Evolutionary conservation across 64 coral and sea anemone species (phyloP).

Genomic region (Stichodactyla helianthus): DNA sequence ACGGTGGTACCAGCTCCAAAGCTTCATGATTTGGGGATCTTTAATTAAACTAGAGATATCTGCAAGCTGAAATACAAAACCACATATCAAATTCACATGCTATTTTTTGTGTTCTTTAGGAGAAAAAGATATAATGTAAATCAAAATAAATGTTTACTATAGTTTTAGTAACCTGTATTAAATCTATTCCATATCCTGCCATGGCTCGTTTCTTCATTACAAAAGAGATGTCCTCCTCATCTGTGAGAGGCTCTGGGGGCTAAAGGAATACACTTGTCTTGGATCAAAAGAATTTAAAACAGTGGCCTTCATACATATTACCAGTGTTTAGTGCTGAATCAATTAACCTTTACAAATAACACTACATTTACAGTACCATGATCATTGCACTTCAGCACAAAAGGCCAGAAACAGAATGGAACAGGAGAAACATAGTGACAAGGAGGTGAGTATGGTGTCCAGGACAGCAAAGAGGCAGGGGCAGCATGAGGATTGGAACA

Average conservation of each 20-base stretch:
- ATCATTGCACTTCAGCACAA: too few relatives aligned
- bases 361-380: too few relatives aligned
- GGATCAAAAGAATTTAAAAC: too few relatives aligned
- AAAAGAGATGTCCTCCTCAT: constrained; percentile 72
- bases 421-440: too few relatives aligned
- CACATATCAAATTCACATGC: not conserved
- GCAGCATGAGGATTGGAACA: not conserved
- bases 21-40: constrained; percentile 66
- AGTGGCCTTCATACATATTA: too few relatives aligned
- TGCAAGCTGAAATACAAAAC: constrained; percentile 32
- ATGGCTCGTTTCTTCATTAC: constrained; percentile 88
- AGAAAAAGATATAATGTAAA: not conserved
- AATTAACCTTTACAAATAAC: too few relatives aligned
- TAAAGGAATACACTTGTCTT: not conserved
- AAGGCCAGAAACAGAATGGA: too few relatives aligned
- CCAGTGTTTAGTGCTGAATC: too few relatives aligned
- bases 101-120: not conserved
- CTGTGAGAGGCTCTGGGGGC: not conserved
- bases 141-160: not conserved
- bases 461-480: not conserved
- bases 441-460: too few relatives aligned
- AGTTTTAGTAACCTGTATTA: constrained; percentile 30
- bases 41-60: constrained; percentile 56
- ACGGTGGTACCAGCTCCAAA: constrained; percentile 87
- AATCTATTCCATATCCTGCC: constrained; percentile 80